These are phyloP conservation scores for Nothoprocta perdicaria DNA, from an alignment of 2,113 vertebrate genomes.

Conservation along the genomic window DNA sequence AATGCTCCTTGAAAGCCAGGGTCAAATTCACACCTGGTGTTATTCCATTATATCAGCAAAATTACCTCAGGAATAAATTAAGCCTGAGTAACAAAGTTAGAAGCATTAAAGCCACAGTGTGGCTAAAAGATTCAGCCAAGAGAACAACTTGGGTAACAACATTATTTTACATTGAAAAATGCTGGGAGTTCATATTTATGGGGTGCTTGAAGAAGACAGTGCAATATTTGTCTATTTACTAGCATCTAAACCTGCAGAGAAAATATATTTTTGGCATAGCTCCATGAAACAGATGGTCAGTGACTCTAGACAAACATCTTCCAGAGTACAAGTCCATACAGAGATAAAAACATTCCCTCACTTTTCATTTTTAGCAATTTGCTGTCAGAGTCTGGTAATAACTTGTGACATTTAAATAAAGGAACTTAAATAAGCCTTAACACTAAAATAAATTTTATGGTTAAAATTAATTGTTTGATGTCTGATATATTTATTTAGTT, in stretches of 20 bases:
- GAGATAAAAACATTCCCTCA: constrained; percentile 1
- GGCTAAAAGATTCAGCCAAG: background rate
- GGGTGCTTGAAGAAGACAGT: background rate
- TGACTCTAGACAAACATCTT: constrained; percentile 20
- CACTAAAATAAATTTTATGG: background rate
- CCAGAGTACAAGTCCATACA: background rate
- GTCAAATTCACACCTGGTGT: background rate
- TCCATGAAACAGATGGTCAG: constrained; percentile 47
- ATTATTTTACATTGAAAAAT: background rate
- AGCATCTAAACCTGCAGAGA: constrained; percentile 2
- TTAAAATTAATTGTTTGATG: background rate
- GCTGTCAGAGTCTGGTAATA: constrained; percentile 5
- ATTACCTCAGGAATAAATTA: constrained; percentile 17
- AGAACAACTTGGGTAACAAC: background rate
- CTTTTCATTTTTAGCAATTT: constrained; percentile 14
- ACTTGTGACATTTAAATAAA: background rate
- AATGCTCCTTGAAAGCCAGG: background rate
- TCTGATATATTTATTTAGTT: background rate
- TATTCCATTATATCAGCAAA: background rate
- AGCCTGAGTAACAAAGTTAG: background rate
- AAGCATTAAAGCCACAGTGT: background rate
- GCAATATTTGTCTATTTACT: constrained; percentile 24
- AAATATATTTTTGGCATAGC: constrained; percentile 24
- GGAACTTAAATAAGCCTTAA: background rate
- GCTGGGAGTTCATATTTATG: background rate